Base-by-base conservation (phyloP, 64 coral and sea anemone genomes). In the Montipora efflorescens region DNA sequence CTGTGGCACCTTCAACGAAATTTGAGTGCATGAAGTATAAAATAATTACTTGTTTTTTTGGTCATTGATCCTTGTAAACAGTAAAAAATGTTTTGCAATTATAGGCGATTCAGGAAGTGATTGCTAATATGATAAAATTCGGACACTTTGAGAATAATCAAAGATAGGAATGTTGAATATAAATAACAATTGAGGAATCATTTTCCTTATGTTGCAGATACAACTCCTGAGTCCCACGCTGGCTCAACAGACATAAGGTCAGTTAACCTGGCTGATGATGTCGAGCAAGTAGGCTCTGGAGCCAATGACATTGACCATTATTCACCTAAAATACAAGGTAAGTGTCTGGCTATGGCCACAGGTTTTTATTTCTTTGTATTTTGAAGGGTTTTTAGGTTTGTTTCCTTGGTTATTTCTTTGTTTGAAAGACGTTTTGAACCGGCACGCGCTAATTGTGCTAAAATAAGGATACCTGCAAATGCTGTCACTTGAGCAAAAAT, bases 321-420 rank as follows among this genome's bases (percentile, higher is more conserved):
- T 71, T 71, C 67, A 71, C 67, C 67, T 71, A 71, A 71, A 71
- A 71, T 19, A 71, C n/a, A 71, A 71, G 67, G 67, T 71, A 71
- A 71, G 67, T 71, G 67, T 71, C 67, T n/a, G n/a, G 67, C 67
- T 19, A 19, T 71, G 67, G n/a, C 67, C n/a, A 23, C 67, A 19
- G 11, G 67, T 71, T 71, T 71, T 71, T 71, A 71, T 71, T 36
- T 36, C 36, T 36, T 36, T 36, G 28, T 28, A 28, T 36, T 36
- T 36, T 36, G 36, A 36, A 36, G 36, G 36, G 36, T 36, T 36
- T 36, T 36, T 36, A 36, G 36, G 16, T 71, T 71, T 71, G 67
- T 71, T 71, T 71, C 67, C n/a, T 71, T 13, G 11, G 67, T 71
- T 71, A 71, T 0, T 71, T 71, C 14, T 71, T 71, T 71, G 9